phyloP scores from a whole-genome alignment of 2,888 invertebrate species.

The Caenorhabditis sulstoni region DNA sequence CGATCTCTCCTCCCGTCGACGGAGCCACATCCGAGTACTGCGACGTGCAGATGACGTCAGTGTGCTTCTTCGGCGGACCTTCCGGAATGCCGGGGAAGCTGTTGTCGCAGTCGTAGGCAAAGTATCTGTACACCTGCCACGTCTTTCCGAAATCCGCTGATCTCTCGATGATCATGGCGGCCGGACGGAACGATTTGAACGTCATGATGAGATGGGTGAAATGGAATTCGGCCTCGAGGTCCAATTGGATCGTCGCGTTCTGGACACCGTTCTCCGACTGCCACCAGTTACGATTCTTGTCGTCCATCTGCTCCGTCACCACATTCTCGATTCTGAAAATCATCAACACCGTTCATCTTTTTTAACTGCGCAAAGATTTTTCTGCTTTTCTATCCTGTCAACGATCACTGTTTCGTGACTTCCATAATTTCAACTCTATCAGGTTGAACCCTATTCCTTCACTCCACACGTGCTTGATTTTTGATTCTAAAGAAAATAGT shows the following conservation, averaged over 20 bases:
- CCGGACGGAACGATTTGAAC: slow-evolving; percentile 97
- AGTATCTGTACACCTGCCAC: slow-evolving; percentile 95
- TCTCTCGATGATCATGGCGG: slow-evolving; percentile 97
- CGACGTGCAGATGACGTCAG: slow-evolving; percentile 95
- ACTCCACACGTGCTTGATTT: no score
- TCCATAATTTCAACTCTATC: no score
- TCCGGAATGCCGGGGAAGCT: slow-evolving; percentile 89
- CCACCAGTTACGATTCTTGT: slow-evolving; percentile 89
- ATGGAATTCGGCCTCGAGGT: slow-evolving; percentile 98
- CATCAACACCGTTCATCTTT: no score
- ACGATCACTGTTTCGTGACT: no score
- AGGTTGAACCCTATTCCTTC: no score
- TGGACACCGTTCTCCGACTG: slow-evolving; percentile 98
- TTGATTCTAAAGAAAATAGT: no score
- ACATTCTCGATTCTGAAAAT: slow-evolving; percentile 78
- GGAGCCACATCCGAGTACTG: slow-evolving; percentile 95
- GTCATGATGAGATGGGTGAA: slow-evolving; percentile 98
- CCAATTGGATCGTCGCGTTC: slow-evolving; percentile 89
- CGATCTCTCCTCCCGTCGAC: slow-evolving; percentile 94
- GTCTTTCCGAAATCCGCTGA: slow-evolving; percentile 95
- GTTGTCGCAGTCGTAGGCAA: slow-evolving; percentile 93
- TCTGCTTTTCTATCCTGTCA: no score
- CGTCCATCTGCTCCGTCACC: slow-evolving; percentile 76
- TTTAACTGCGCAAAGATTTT: no score
- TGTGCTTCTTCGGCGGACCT: slow-evolving; percentile 87